Evolutionary conservation across 2,797 vertebrate species (phyloP).

Genomic region (Phrynocephalus vlangalii): DNA sequence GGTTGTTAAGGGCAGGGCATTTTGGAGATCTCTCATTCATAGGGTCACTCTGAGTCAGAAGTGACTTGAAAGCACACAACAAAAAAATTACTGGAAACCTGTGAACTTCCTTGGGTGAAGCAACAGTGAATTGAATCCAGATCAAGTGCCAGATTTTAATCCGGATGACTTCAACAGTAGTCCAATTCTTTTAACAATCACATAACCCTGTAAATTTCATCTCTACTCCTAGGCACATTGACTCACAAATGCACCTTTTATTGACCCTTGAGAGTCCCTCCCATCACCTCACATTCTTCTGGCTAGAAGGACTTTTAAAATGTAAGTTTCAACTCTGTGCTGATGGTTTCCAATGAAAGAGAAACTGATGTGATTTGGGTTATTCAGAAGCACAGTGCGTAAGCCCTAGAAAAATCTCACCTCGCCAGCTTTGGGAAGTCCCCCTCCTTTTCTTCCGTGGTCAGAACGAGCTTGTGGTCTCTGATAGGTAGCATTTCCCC

Average conservation of each 20-base stretch:
- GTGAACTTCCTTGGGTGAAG: no score
- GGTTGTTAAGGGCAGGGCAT: no score
- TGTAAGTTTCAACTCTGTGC: not conserved
- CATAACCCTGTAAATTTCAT: no score
- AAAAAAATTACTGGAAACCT: no score
- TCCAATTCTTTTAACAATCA: no score
- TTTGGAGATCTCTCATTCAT: no score
- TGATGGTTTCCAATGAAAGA: not conserved
- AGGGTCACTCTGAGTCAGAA: no score
- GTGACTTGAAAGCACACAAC: no score
- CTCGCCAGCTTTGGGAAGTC: not conserved
- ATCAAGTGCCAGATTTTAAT: no score
- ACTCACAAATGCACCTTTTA: not conserved
- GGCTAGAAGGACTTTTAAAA: not conserved
- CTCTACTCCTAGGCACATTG: no score
- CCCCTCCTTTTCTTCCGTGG: constrained; percentile 4
- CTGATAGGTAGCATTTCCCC: constrained; percentile 17
- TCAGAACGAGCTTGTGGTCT: constrained; percentile 1
- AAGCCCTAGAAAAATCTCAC: not conserved
- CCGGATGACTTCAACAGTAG: no score
- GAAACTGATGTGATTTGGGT: constrained; percentile 1
- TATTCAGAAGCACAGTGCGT: constrained; percentile 10
- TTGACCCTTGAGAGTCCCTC: not conserved
- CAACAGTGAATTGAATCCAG: no score
- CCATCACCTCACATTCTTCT: not conserved